Evolutionary conservation across 2,888 invertebrate species (phyloP), one percentile per base, ranked within the genome.

Genomic region (Drosophila cracens): DNA sequence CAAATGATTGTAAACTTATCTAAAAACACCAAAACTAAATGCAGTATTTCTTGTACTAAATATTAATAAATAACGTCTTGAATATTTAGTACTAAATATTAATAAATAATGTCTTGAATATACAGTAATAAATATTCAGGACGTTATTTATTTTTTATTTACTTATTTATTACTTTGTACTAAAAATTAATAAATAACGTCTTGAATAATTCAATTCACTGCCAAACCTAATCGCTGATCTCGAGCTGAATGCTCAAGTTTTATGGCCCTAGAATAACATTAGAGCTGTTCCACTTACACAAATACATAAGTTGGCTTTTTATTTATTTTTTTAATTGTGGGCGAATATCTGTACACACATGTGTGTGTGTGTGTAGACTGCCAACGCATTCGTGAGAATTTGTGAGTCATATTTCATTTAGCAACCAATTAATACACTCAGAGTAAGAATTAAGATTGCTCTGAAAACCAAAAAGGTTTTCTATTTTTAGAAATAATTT

Each of bases 261-360:
- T 86, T 81, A 81, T 84, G 85, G 74, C 77, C 75, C 83, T 67
- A 82, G 80, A 77, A 87, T 80, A 82, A 74, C 73, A 74, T 74
- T 77, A 71, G 65, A 54, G 70, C 68, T 82, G 88, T 83, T 76
- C 84, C 84, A 85, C 71, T 86, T 88, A 83, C 81, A 86, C 81
- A 79, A 64, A 74, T 73, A 66, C 67, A 38, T 31, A 43, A 31
- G 13, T 33, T 40, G 10, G 33, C 38, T 25, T 46, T 46, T 46
- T 43, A 16, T 46, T 46, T 25, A 4, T 46, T 21, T 25, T 25
- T 25, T 25, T 25, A 21, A 52, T 52, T 74, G 64, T 74, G 66
- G 51, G 59, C 34, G 51, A 48, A 2, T 34, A 16, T n/a, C 36
- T 27, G 33, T 16, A 56, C n/a, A 60, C 1, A 18, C 27, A 13